Conservation (phyloP, 2,797 vertebrate genomes). For the Tamandua tetradactyla region DNA sequence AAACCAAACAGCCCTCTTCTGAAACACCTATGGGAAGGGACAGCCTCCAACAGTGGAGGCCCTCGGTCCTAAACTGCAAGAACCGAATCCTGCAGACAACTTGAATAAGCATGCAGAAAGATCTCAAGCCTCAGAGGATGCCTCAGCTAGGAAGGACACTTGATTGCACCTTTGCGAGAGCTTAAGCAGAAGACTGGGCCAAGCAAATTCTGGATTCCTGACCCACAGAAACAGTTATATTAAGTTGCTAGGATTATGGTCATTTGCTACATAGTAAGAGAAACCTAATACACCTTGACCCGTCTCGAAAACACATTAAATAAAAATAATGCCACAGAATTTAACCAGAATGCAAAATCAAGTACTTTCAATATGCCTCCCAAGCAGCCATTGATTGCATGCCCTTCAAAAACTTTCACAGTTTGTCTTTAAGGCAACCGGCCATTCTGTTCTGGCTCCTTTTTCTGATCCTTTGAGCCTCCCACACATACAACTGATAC, state of each 20-base stretch:
- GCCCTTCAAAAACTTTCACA: background rate
- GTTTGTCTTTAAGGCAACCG: background rate
- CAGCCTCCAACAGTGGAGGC: too few relatives aligned
- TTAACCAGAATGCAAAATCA: background rate
- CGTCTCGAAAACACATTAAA: background rate
- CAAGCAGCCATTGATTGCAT: accelerated
- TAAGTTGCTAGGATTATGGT: background rate
- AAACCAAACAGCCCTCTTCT: background rate
- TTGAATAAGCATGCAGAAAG: background rate
- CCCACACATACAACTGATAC: background rate
- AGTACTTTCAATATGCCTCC: background rate
- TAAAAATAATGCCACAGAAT: accelerated
- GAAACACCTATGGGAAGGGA: accelerated
- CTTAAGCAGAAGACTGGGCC: background rate
- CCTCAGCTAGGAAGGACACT: accelerated
- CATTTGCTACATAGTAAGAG: too few relatives aligned
- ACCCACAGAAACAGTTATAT: accelerated
- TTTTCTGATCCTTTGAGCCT: background rate
- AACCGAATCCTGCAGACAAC: too few relatives aligned
- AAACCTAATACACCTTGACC: accelerated
- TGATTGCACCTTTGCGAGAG: background rate
- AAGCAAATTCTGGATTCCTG: accelerated
- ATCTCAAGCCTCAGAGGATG: too few relatives aligned
- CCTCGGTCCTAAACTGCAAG: too few relatives aligned
- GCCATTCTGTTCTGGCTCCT: accelerated